Evolutionary conservation across 2,797 vertebrate genomes (phyloP), one percentile per base, ranked within the genome.

Genomic region (Megalops cyprinoides): DNA sequence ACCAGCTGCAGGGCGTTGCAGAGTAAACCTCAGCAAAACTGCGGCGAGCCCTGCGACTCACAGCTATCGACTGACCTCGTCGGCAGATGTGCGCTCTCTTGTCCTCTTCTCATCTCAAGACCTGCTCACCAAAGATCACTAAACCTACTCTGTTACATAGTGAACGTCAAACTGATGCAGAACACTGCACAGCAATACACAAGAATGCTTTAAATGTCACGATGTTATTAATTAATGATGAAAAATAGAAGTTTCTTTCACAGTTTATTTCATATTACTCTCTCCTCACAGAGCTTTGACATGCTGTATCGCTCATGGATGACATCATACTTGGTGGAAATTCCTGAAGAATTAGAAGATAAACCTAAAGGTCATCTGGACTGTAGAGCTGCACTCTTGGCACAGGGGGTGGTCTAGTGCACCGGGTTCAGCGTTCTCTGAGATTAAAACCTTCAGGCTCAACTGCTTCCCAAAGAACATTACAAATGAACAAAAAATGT

Each of bases 331-430:
- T 86, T 88, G 87, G 82, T 84, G 81, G 86, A 87, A 88, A 93
- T 94, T 94, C 91, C 89, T 91, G 55, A 86, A 83, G 88, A 88
- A 90, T 94, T 91, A 92, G 89, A 88, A 89, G 87, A 94, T 92
- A 88, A 86, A 89, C 87, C 88, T 83, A 79, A 76, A 84, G 90
- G 84, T 94, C 92, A 91, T 92, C 89, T 91, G 90, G 91, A 87
- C 85, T 86, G 85, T 87, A 82, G 87, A 84, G 83, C 82, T 84
- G 65, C 55, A 79, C 82, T 84, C 84, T 81, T 82, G 84, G 71
- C 85, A 85, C n/a, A 77, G 78, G 85, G 82, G 90, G 89, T 93
- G 91, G 88, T 92, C 91, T 87, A 85, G 55, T 90, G 82, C 85
- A 88, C 84, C 84, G 84, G 82, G 74, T 37, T 34, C 60, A 81